Percentiles rank a stretch among this genome's conserved stretches.
Conservation (phyloP, 2,888 invertebrate species). For the Limenitis camilla region DNA sequence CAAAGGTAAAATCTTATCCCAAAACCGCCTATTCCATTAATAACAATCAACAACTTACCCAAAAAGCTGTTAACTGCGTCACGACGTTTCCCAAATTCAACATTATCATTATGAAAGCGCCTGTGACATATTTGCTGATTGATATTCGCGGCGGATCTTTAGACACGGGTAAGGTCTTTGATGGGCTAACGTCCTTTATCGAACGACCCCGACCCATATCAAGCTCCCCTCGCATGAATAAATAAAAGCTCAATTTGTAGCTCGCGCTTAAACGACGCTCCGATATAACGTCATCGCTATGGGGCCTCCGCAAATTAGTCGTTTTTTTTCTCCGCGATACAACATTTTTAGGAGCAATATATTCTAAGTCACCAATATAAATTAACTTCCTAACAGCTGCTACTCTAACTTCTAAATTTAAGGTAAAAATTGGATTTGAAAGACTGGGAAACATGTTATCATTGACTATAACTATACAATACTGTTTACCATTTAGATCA, state of each 20-base stretch:
- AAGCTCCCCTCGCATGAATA: conserved; percentile 68
- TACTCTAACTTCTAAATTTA: too few species aligned
- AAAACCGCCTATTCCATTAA: background rate
- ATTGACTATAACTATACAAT: too few species aligned
- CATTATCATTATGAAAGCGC: conserved; percentile 12
- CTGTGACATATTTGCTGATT: conserved; percentile 29
- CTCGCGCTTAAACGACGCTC: conserved; percentile 48
- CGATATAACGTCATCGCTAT: too few species aligned
- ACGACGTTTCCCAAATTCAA: conserved; percentile 12
- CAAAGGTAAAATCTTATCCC: too few species aligned
- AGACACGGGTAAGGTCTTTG: conserved; percentile 46
- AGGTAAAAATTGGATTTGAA: too few species aligned
- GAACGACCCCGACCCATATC: conserved; percentile 68
- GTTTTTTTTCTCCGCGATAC: too few species aligned
- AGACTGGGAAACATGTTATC: too few species aligned
- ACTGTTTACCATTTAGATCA: too few species aligned
- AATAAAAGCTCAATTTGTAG: conserved; percentile 71
- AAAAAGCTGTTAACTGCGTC: conserved; percentile 7
- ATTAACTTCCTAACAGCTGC: too few species aligned
- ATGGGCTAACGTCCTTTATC: conserved; percentile 59
- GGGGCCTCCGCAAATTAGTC: too few species aligned
- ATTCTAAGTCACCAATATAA: too few species aligned
- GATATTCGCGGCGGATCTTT: conserved; percentile 39
- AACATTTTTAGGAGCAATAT: too few species aligned
- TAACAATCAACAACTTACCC: background rate